Evolutionary conservation across 2,888 invertebrate species (phyloP), one percentile per base, ranked within the genome.

Genomic region (Xestobium rufovillosum): DNA sequence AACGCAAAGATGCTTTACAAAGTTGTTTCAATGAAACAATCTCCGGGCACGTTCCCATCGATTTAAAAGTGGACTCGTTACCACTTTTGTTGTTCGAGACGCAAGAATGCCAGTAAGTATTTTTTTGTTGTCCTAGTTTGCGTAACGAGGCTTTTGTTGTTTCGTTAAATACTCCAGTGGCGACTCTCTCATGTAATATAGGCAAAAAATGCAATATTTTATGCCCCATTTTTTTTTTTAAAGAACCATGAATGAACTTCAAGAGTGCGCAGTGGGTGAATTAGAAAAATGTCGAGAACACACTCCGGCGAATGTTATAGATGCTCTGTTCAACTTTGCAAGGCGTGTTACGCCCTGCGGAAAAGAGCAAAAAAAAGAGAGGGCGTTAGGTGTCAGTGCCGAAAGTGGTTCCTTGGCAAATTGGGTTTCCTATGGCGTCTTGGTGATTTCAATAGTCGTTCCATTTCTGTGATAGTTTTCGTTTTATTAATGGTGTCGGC

Each of bases 231-330:
- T 6, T 39, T 47, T 42, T 43, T 32, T 46, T 57, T 72, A 62
- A 55, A 72, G 68, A 9, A 73, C 76, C 39, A 68, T 73, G 43
- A 65, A 66, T 30, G 64, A 62, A 26, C 50, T 80, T 12, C 67
- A 75, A 36, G 36, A 49, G 0, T 83, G 83, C 50, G 55, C 76
- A 0, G 79, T 80, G 14, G 58, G 50, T 1, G 72, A 72, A 2
- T 52, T 83, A 37, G 81, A 80, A 51, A 66, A 65, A 2, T 87
- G 87, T 51, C 53, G 61, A 0, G 80, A 83, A 30, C 80, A 83
- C 2, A 86, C 86, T 0, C 83, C 86, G 0, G 78, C 76, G 19
- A 86, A 87, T 63, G 78, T 87, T 53, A 73, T 80, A 0, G 83
- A 85, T 41, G 76, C 85, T 0, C 68, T 86, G 36, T 78, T 85